Percentiles rank a stretch among this genome's conserved stretches.
Evolutionary conservation across 53 echinoderm and acorn worm species (phyloP).

Genomic region (Temnopleurus reevesii): DNA sequence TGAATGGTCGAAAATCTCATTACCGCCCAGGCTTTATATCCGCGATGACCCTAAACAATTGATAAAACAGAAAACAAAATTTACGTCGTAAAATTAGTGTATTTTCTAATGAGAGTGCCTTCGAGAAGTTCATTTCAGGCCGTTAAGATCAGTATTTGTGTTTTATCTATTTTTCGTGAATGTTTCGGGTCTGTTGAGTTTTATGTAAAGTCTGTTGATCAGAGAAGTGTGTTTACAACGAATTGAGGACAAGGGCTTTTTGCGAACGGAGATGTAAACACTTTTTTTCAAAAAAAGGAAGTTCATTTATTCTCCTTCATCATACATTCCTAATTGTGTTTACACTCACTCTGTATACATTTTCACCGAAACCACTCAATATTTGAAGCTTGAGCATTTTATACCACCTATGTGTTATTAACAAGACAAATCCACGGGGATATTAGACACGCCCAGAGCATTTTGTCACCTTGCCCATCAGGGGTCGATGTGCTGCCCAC

Average conservation of each 20-base stretch:
- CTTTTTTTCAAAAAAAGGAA: background rate
- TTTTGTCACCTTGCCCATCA: conserved; percentile 25
- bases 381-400: background rate
- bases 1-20: too few relatives aligned
- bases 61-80: too few relatives aligned
- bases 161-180: too few relatives aligned
- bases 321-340: background rate
- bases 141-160: background rate
- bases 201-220: background rate
- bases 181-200: too few relatives aligned
- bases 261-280: background rate
- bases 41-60: too few relatives aligned
- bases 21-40: too few relatives aligned
- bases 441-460: background rate
- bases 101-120: background rate
- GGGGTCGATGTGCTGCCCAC: conserved; percentile 22
- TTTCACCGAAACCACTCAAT: background rate
- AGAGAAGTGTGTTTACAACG: background rate
- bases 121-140: background rate
- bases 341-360: conserved; percentile 1
- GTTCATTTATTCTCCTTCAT: background rate
- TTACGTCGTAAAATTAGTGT: background rate
- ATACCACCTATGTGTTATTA: background rate
- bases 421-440: conserved; percentile 27
- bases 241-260: too few relatives aligned